Conservation (phyloP, 2,888 invertebrate species). For the Trichopria drosophilae region DNA sequence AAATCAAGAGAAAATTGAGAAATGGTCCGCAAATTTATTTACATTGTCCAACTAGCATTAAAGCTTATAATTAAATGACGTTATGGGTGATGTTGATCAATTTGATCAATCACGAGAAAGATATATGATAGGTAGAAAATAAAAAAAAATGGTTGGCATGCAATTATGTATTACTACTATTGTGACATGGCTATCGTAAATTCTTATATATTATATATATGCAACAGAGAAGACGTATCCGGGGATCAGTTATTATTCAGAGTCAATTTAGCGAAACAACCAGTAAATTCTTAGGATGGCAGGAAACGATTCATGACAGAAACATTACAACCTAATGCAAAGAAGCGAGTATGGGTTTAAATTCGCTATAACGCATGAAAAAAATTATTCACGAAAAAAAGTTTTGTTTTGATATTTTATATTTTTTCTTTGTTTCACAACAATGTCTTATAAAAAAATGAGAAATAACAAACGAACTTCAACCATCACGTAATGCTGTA, state of each 20-base stretch:
- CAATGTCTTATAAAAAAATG: too few species aligned
- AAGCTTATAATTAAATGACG: slow-evolving; percentile 22
- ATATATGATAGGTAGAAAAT: too few species aligned
- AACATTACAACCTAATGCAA: too few species aligned
- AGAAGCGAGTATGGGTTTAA: too few species aligned
- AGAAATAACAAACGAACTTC: too few species aligned
- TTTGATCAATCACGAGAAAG: slow-evolving; percentile 17
- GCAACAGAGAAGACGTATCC: slow-evolving; percentile 6
- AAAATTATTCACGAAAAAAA: too few species aligned
- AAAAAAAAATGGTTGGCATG: slow-evolving; percentile 27
- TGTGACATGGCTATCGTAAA: slow-evolving; percentile 19
- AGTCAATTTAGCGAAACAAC: slow-evolving; percentile 8
- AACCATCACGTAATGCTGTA: too few species aligned
- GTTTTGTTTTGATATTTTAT: too few species aligned
- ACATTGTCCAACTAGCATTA: slow-evolving; percentile 15
- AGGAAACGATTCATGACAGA: slow-evolving; percentile 6
- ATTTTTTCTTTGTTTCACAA: too few species aligned
- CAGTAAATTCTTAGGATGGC: neutral
- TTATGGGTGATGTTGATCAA: slow-evolving; percentile 26
- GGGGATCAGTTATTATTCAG: slow-evolving; percentile 12
- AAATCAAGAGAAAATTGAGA: slow-evolving; percentile 13
- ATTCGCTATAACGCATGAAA: too few species aligned
- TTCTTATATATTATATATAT: slow-evolving; percentile 18
- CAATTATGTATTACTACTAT: slow-evolving; percentile 22
- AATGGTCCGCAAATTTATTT: slow-evolving; percentile 17